Conservation (phyloP, 1,140 invertebrate species). For the Mamestra configurata region DNA sequence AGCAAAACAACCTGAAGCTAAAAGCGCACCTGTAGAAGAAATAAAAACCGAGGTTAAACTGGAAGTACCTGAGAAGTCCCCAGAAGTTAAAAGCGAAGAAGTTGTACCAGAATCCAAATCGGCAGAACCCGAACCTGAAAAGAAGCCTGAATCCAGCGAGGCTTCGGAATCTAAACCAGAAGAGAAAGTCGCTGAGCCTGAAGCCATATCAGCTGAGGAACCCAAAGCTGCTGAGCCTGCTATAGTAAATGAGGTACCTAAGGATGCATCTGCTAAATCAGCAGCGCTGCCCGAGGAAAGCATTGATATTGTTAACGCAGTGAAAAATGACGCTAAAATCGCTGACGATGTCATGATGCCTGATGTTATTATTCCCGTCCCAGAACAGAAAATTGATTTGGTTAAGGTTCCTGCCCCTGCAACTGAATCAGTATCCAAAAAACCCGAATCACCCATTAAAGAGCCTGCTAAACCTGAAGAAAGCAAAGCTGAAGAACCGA, state of each 20-base stretch:
- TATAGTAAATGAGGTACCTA: slow-evolving; percentile 74
- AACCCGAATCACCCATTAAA: slow-evolving; percentile 55
- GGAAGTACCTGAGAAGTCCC: slow-evolving; percentile 59
- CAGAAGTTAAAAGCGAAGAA: slow-evolving; percentile 57
- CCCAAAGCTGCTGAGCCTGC: slow-evolving; percentile 69
- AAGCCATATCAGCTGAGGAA: slow-evolving; percentile 60
- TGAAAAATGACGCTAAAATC: slow-evolving; percentile 69
- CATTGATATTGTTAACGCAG: slow-evolving; percentile 76
- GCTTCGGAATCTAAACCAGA: slow-evolving; percentile 60
- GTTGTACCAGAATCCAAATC: slow-evolving; percentile 45
- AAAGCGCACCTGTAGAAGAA: slow-evolving; percentile 61
- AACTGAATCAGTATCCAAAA: slow-evolving; percentile 56
- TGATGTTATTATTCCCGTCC: slow-evolving; percentile 70
- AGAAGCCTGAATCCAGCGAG: slow-evolving; percentile 51
- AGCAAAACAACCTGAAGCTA: slow-evolving; percentile 63
- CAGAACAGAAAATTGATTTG: slow-evolving; percentile 64
- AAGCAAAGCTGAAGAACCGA: slow-evolving; percentile 54
- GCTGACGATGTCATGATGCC: slow-evolving; percentile 73
- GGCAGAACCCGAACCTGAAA: slow-evolving; percentile 50
- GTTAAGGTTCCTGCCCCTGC: slow-evolving; percentile 53
- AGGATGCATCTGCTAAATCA: slow-evolving; percentile 68
- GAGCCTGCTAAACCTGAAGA: slow-evolving; percentile 56
- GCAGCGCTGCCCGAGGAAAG: slow-evolving; percentile 64
- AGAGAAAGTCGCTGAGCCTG: slow-evolving; percentile 54
- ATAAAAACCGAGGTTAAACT: slow-evolving; percentile 63